These are phyloP conservation scores for Cephalotes varians DNA, from an alignment of 2,888 invertebrate genomes.

Conservation along the genomic window DNA sequence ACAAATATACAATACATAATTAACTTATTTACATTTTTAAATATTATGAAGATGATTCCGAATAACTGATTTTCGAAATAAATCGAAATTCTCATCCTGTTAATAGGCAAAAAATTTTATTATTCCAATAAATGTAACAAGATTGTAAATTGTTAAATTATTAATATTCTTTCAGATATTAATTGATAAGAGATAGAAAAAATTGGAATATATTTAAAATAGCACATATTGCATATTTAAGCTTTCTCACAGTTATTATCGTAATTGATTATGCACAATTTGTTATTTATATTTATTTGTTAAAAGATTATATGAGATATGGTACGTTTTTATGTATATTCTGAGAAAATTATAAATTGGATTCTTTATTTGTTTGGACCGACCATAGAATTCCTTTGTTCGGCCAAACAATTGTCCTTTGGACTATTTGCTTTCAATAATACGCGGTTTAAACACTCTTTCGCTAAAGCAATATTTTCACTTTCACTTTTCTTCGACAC, in stretches of 20 bases:
- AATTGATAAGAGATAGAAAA: neutral
- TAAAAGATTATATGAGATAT: neutral
- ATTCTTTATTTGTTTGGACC: neutral
- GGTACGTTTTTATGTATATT: neutral
- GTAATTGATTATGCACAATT: neutral
- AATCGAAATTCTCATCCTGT: neutral
- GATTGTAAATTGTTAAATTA: neutral
- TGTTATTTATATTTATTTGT: neutral
- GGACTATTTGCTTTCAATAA: conserved; percentile 47
- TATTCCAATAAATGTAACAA: neutral
- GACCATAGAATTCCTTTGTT: conserved; percentile 13
- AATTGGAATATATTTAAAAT: neutral
- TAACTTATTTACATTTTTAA: neutral
- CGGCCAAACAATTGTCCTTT: conserved; percentile 44
- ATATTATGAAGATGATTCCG: neutral
- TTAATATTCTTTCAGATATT: neutral
- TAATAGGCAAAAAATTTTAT: neutral
- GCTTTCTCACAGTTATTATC: neutral
- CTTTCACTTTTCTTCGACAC: conserved; percentile 29
- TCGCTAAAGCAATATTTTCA: conserved; percentile 50
- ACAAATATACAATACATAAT: neutral
- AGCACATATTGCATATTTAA: neutral
- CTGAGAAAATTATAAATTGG: neutral
- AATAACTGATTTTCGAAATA: neutral
- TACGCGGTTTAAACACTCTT: conserved; percentile 31